A percentile compares a stretch with the other conserved stretches of the same genome.
These are phyloP conservation scores for Tridacna crocea DNA, from an alignment of 2,888 invertebrate species.

Conservation along the genomic window DNA sequence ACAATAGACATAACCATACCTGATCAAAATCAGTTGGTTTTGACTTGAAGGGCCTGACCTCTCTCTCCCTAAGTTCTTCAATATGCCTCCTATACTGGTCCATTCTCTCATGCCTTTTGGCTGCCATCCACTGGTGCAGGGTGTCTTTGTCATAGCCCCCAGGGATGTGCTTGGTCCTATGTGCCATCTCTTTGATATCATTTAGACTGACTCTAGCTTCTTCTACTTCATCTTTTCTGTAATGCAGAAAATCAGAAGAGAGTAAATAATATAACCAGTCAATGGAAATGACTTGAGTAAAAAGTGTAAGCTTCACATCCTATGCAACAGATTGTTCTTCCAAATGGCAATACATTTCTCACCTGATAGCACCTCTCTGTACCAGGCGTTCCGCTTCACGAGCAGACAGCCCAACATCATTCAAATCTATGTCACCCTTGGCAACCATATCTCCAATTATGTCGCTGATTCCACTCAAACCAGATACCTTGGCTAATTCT, in stretches of 20 bases:
- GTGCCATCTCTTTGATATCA: slow-evolving; percentile 65
- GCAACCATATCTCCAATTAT: slow-evolving; percentile 80
- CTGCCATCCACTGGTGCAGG: slow-evolving; percentile 78
- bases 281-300: too few relatives aligned
- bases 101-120: slow-evolving; percentile 71
- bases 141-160: slow-evolving; percentile 68
- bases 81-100: slow-evolving; percentile 72
- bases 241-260: not conserved
- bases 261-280: too few relatives aligned
- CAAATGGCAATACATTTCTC: slow-evolving; percentile 2
- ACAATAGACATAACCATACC: slow-evolving; percentile 14
- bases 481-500: slow-evolving; percentile 68
- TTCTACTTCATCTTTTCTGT: slow-evolving; percentile 52
- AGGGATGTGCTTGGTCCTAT: slow-evolving; percentile 40
- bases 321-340: too few relatives aligned
- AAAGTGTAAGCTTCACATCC: too few relatives aligned
- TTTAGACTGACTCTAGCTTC: slow-evolving; percentile 63
- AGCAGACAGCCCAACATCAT: slow-evolving; percentile 74
- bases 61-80: slow-evolving; percentile 73
- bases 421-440: slow-evolving; percentile 75
- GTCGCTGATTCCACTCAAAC: slow-evolving; percentile 80
- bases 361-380: slow-evolving; percentile 68
- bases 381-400: slow-evolving; percentile 71
- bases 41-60: slow-evolving; percentile 75
- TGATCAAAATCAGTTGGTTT: slow-evolving; percentile 43